A percentile compares a stretch with the other conserved stretches of the same genome.
These are phyloP conservation scores for Pardosa pseudoannulata DNA, from an alignment of 2,888 invertebrate genomes.

Conservation along the genomic window DNA sequence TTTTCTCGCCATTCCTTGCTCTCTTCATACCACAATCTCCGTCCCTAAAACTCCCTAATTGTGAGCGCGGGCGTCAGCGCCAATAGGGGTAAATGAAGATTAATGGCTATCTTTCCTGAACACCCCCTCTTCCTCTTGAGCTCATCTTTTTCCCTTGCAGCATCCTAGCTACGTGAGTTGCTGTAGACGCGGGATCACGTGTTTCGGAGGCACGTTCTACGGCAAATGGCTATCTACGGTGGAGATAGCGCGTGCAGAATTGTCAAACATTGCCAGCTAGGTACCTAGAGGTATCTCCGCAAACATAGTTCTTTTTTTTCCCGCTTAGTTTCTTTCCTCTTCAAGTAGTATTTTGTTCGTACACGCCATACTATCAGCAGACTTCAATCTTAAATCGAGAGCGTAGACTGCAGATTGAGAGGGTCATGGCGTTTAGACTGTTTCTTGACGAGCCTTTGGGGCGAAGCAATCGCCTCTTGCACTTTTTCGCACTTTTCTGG, in stretches of 20 bases:
- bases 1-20: conserved; percentile 62
- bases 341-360: conserved; percentile 1
- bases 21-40: conserved; percentile 68
- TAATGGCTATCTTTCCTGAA: conserved; percentile 50
- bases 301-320: conserved; percentile 24
- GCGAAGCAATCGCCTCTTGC: conserved; percentile 16
- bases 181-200: conserved; percentile 44
- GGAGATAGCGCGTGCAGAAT: conserved; percentile 66
- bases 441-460: conserved; percentile 22
- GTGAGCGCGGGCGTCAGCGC: conserved; percentile 68
- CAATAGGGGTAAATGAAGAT: conserved; percentile 72
- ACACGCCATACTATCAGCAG: conserved; percentile 24
- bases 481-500: conserved; percentile 47
- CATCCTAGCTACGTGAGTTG: conserved; percentile 43
- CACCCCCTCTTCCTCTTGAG: conserved; percentile 24
- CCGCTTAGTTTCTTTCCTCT: not conserved
- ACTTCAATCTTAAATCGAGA: conserved; percentile 63
- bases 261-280: conserved; percentile 71
- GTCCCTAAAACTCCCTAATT: conserved; percentile 68
- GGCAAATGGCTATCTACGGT: conserved; percentile 65
- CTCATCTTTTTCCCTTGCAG: conserved; percentile 44
- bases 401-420: conserved; percentile 44
- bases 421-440: conserved; percentile 65
- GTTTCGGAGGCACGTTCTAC: conserved; percentile 46
- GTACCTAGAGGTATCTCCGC: conserved; percentile 52